Percentiles rank a stretch among this genome's conserved stretches.
Evolutionary conservation across 1,140 invertebrate genomes (phyloP).

Genomic region (Leptopilina boulardi): DNA sequence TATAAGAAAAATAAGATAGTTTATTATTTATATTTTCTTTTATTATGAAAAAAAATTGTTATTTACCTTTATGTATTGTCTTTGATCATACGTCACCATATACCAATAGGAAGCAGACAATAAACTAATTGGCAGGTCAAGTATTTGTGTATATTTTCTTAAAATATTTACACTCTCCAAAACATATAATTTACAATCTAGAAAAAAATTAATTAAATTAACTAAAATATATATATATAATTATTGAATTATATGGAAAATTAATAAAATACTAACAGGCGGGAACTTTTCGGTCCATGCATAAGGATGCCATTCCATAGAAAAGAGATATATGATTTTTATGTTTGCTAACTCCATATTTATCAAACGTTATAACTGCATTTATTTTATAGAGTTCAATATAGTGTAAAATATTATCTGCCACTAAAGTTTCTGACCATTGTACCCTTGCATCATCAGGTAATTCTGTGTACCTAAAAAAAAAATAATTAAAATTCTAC

Average conservation of each 20-base stretch:
- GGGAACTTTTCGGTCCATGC: constrained; percentile 85
- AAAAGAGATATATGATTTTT: constrained; percentile 91
- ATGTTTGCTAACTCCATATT: constrained; percentile 92
- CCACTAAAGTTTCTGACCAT: constrained; percentile 86
- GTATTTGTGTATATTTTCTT: constrained; percentile 89
- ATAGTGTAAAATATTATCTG: constrained; percentile 83
- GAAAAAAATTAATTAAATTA: constrained; percentile 63
- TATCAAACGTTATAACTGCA: constrained; percentile 94
- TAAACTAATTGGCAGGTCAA: constrained; percentile 89
- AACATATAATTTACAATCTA: constrained; percentile 88
- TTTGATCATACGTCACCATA: constrained; percentile 74
- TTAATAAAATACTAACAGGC: constrained; percentile 75
- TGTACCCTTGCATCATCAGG: constrained; percentile 84
- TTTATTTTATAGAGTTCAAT: constrained; percentile 87
- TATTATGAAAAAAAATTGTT: constrained; percentile 35
- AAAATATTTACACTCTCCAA: constrained; percentile 90
- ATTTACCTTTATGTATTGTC: constrained; percentile 67
- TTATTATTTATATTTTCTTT: constrained; percentile 44
- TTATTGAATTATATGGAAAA: constrained; percentile 4
- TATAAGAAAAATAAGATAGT: constrained; percentile 63
- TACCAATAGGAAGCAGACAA: constrained; percentile 86
- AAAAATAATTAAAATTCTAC: constrained; percentile 59
- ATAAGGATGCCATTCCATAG: constrained; percentile 85
- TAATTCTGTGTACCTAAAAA: constrained; percentile 81
- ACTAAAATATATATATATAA: constrained; percentile 7